Percentiles rank a stretch among this genome's conserved stretches.
These are phyloP conservation scores for Folsomia candida DNA, from an alignment of 2,888 invertebrate genomes.

Conservation along the genomic window DNA sequence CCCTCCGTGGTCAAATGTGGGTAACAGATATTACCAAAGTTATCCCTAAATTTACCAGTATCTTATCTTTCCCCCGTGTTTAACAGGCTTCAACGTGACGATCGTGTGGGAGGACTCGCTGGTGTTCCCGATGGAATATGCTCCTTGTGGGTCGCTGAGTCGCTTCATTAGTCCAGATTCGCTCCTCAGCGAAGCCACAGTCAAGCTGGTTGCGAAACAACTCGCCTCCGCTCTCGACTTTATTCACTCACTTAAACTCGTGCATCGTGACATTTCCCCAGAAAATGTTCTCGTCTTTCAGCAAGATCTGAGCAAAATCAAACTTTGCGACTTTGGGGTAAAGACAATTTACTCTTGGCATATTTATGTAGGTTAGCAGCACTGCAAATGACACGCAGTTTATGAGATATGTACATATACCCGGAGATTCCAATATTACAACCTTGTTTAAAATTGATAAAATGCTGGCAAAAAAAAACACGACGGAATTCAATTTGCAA, in stretches of 20 bases:
- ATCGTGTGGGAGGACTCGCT: constrained; percentile 63
- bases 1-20: constrained; percentile 71
- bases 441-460: too few species aligned
- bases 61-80: too few species aligned
- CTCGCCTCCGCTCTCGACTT: constrained; percentile 73
- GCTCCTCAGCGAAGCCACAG: constrained; percentile 69
- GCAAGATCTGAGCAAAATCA: constrained; percentile 65
- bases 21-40: too few species aligned
- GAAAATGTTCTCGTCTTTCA: constrained; percentile 72
- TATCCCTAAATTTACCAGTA: too few species aligned
- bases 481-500: too few species aligned
- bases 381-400: too few species aligned
- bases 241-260: constrained; percentile 72
- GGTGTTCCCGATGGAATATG: constrained; percentile 70
- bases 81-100: constrained; percentile 70
- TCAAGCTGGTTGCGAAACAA: constrained; percentile 85
- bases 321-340: constrained; percentile 71
- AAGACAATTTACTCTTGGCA: constrained; percentile 66
- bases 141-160: constrained; percentile 68
- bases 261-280: constrained; percentile 71
- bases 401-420: too few species aligned
- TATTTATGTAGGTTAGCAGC: too few species aligned
- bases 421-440: too few species aligned
- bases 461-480: too few species aligned
- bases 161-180: constrained; percentile 62